A percentile compares a stretch with the other conserved stretches of the same genome.
Conservation (phyloP, 2,888 invertebrate species). For the Dioctria rufipes region DNA sequence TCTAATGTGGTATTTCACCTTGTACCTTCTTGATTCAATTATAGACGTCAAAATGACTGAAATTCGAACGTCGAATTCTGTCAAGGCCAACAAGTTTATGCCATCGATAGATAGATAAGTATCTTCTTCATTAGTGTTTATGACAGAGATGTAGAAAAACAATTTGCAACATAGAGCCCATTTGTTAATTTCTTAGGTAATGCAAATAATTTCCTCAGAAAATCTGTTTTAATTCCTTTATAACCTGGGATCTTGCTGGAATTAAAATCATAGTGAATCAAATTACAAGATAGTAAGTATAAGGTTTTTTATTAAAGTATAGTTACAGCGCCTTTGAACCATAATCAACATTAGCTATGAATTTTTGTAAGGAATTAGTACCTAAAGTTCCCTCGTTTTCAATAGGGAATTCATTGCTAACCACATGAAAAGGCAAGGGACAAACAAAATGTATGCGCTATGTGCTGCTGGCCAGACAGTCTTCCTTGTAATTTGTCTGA, state of each 20-base stretch:
- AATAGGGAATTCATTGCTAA: neutral
- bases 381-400: neutral
- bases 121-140: neutral
- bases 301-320: neutral
- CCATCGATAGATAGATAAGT: neutral
- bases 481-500: neutral
- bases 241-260: neutral
- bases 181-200: neutral
- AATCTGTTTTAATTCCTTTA: neutral
- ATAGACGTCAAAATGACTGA: neutral
- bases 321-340: neutral
- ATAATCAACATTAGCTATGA: neutral
- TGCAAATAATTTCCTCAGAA: neutral
- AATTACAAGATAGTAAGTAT: neutral
- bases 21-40: neutral
- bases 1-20: neutral
- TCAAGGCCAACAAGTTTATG: neutral
- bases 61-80: neutral
- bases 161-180: neutral
- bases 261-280: neutral
- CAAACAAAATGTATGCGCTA: too few relatives aligned
- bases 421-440: neutral
- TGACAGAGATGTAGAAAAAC: neutral
- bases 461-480: neutral
- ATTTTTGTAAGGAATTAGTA: neutral